phyloP scores from a whole-genome alignment of 2,797 vertebrate genomes.

The Lemur catta region DNA sequence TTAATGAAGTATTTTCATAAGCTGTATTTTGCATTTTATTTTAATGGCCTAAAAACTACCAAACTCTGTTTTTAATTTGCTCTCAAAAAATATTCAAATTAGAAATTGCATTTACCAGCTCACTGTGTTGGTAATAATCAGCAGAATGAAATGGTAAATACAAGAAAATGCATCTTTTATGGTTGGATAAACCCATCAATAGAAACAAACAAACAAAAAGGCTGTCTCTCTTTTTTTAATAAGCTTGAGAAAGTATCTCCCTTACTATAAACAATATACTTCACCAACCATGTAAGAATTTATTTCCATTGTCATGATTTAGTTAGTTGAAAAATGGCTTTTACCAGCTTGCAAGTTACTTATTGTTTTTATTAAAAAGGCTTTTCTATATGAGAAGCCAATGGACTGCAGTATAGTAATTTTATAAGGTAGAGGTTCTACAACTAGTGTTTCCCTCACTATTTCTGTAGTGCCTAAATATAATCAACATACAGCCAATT shows the following conservation, averaged over 20 bases:
- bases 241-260: slow-evolving; percentile 77
- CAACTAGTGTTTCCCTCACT: not conserved
- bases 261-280: slow-evolving; percentile 77
- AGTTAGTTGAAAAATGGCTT: slow-evolving; percentile 72
- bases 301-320: slow-evolving; percentile 74
- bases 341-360: slow-evolving; percentile 67
- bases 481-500: slow-evolving; percentile 14
- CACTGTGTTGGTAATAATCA: slow-evolving; percentile 82
- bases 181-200: slow-evolving; percentile 81
- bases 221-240: slow-evolving; percentile 70
- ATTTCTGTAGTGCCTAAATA: slow-evolving; percentile 28
- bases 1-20: slow-evolving; percentile 75
- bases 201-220: slow-evolving; percentile 75
- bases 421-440: slow-evolving; percentile 36
- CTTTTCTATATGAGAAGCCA: slow-evolving; percentile 59
- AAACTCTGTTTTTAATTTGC: slow-evolving; percentile 72
- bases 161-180: slow-evolving; percentile 81
- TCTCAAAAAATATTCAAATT: slow-evolving; percentile 80
- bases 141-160: slow-evolving; percentile 81
- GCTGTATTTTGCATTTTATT: slow-evolving; percentile 74
- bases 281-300: slow-evolving; percentile 77
- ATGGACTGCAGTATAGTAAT: slow-evolving; percentile 21
- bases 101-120: slow-evolving; percentile 84
- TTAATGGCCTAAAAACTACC: slow-evolving; percentile 68
- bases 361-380: slow-evolving; percentile 58